A percentile compares a stretch with the other conserved stretches of the same genome.
Evolutionary conservation across 2,888 invertebrate genomes (phyloP).

Genomic region (Hyppa rectilinea): DNA sequence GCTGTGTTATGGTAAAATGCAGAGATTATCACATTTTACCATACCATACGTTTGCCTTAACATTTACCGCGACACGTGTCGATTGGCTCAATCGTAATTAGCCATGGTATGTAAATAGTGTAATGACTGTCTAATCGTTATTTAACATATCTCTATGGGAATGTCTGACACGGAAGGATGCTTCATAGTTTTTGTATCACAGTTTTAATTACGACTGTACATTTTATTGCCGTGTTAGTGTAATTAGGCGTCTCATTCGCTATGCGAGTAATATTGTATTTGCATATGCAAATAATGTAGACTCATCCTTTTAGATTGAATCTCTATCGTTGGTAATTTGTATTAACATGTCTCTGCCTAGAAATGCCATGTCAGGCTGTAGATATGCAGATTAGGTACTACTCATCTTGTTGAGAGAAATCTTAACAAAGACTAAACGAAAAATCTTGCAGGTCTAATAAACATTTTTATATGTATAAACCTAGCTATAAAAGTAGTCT

Average conservation of each 20-base stretch:
- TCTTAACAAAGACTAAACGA: conserved; percentile 4
- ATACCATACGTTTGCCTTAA: conserved; percentile 40
- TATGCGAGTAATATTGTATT: conserved; percentile 24
- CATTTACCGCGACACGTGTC: conserved; percentile 50
- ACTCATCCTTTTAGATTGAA: conserved; percentile 42
- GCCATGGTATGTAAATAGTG: conserved; percentile 35
- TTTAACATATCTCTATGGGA: conserved; percentile 35
- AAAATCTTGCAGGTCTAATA: not conserved
- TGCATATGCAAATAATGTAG: conserved; percentile 36
- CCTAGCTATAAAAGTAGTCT: too few species aligned
- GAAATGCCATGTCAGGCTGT: conserved; percentile 19
- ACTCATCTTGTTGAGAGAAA: conserved; percentile 11
- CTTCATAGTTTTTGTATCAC: conserved; percentile 13
- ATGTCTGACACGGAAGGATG: conserved; percentile 24
- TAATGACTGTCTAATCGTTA: conserved; percentile 20
- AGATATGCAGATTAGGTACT: conserved; percentile 18
- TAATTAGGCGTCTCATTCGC: conserved; percentile 34
- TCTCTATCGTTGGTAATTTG: conserved; percentile 33
- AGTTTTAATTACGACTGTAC: conserved; percentile 26
- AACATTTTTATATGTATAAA: too few species aligned
- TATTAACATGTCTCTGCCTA: conserved; percentile 40
- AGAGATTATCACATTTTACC: conserved; percentile 50
- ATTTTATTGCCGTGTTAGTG: conserved; percentile 33
- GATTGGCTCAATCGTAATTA: conserved; percentile 31
- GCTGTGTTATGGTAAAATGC: conserved; percentile 20